phyloP scores from a whole-genome alignment of 2,888 invertebrate species.

The Meghimatium bilineatum region DNA sequence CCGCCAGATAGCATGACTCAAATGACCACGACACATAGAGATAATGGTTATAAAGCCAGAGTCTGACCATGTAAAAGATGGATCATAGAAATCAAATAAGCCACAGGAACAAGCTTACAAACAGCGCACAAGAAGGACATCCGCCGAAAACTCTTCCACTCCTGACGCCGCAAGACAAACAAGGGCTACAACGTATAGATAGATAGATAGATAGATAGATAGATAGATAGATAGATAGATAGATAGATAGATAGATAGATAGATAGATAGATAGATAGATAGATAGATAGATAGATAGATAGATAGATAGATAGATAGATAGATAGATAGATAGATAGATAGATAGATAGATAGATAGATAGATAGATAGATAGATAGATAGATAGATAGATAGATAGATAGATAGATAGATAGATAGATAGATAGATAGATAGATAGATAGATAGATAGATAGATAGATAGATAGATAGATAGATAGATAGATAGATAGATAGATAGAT shows the following conservation, averaged over 20 bases:
- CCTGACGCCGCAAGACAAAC: no score
- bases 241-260: constrained; percentile 19
- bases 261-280: neutral
- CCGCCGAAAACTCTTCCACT: no score
- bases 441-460: neutral
- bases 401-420: neutral
- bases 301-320: neutral
- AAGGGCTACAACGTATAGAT: no score
- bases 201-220: constrained; percentile 6
- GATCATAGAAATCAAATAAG: no score
- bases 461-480: neutral
- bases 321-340: neutral
- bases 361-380: neutral
- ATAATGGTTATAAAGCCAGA: no score
- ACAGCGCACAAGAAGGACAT: no score
- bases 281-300: neutral
- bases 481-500: neutral
- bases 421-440: neutral
- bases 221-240: constrained; percentile 9
- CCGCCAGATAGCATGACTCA: no score
- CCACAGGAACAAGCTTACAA: no score
- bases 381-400: neutral
- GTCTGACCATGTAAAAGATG: no score
- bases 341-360: neutral
- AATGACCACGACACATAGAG: no score